phyloP scores from a whole-genome alignment of 2,797 vertebrate genomes.

The Acomys russatus region DNA sequence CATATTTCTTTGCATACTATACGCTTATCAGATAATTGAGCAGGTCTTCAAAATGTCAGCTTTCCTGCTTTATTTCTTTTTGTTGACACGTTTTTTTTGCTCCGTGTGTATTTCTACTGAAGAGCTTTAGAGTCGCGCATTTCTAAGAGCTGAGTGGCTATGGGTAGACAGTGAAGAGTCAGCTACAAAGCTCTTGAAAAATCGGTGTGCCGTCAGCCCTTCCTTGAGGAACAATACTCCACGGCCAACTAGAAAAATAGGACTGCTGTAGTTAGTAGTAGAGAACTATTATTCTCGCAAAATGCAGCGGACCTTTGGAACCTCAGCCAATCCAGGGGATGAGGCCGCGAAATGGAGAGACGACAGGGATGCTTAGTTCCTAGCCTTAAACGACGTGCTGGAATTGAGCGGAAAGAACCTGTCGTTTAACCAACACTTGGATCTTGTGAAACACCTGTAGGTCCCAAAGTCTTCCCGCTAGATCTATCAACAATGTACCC shows the following conservation, averaged over 20 bases:
- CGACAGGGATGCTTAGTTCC: accelerated
- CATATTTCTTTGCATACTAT: background rate
- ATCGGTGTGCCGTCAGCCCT: background rate
- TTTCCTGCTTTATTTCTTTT: background rate
- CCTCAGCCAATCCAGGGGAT: background rate
- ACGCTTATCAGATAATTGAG: background rate
- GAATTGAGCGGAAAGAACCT: background rate
- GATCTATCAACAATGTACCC: background rate
- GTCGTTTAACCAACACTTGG: background rate
- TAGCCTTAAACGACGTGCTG: background rate
- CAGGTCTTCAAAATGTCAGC: background rate
- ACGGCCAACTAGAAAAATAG: background rate
- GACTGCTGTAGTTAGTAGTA: accelerated
- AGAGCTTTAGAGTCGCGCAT: background rate
- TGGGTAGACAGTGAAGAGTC: background rate
- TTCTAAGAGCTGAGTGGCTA: background rate
- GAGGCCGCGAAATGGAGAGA: accelerated
- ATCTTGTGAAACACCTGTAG: background rate
- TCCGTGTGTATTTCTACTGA: background rate
- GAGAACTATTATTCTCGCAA: background rate
- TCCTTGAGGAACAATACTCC: background rate
- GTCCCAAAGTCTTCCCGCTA: background rate
- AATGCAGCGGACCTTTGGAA: background rate
- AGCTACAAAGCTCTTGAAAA: background rate
- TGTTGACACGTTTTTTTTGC: background rate